phyloP scores from a whole-genome alignment of 37 sponge, comb jelly and placozoan genomes.

The Beroe ovata region DNA sequence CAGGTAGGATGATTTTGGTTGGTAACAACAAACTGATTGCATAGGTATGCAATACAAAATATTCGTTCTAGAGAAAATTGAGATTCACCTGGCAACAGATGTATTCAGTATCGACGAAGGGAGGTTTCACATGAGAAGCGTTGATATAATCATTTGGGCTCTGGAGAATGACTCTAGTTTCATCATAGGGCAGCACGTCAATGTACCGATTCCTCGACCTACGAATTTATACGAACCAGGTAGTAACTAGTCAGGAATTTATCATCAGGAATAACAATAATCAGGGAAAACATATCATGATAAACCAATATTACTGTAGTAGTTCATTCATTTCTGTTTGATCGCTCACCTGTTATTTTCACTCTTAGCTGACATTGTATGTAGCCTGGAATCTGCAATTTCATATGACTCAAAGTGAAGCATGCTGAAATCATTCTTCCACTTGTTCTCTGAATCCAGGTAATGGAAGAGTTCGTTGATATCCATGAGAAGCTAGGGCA shows the following conservation, averaged over 20 bases:
- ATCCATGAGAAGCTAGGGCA: too few relatives aligned
- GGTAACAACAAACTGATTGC: too few relatives aligned
- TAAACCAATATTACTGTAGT: too few relatives aligned
- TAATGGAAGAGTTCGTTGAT: conserved; percentile 1
- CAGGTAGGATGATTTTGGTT: too few relatives aligned
- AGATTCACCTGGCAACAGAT: conserved; percentile 61
- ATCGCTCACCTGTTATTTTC: neutral
- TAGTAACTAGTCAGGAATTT: too few relatives aligned
- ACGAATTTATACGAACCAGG: too few relatives aligned
- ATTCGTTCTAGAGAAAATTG: too few relatives aligned
- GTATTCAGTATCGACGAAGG: conserved; percentile 53
- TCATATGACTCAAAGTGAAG: conserved; percentile 50
- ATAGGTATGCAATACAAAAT: too few relatives aligned
- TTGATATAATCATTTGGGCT: conserved; percentile 36
- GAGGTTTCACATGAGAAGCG: conserved; percentile 45
- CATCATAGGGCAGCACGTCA: conserved; percentile 58
- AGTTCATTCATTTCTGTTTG: too few relatives aligned
- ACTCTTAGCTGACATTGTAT: conserved; percentile 41
- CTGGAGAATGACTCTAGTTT: conserved; percentile 1
- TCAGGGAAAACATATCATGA: too few relatives aligned
- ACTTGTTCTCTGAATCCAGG: conserved; percentile 17
- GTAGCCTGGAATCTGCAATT: conserved; percentile 17
- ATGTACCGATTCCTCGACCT: conserved; percentile 10
- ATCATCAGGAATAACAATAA: too few relatives aligned
- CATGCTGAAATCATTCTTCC: conserved; percentile 42